Base-by-base conservation (phyloP, 2,888 invertebrate genomes). In the Chymomyza procnemis region DNA sequence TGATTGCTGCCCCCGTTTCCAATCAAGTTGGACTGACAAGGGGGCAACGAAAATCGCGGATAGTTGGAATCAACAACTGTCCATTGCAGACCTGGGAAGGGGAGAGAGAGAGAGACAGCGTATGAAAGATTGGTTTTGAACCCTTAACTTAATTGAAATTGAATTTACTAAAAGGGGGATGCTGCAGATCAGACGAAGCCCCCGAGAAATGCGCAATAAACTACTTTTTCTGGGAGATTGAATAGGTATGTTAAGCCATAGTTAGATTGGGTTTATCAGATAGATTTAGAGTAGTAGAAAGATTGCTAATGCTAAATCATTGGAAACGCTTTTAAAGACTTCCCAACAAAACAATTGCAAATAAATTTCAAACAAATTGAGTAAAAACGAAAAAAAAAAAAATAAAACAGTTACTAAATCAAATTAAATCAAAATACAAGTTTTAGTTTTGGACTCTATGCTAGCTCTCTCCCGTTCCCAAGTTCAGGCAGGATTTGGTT, bases 81-180 rank as follows among this genome's bases (percentile, higher is more conserved):
- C 96, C 96, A 96, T 92, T 95, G 95, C 92, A 95, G 94, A 93
- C 95, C 95, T 95, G 94, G 93, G 94, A 93, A 92, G 92, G 93
- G 93, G 91, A 91, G 90, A 89, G 90, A 89, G 89, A 82, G 84
- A 80, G 78, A 77, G 79, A 85, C 83, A 86, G 84, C 87, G 88
- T 85, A 81, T 79, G 84, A 81, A 88, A 89, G 85, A 84, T 80
- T 82, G 74, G 84, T 86, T 82, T 86, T 69, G 34, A 41, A 41
- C 34, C 34, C 34, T 41, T 41, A 41, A 41, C 34, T 41, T 19
- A 75, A 68, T 79, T 73, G 69, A 77, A 75, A 69, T 72, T 74
- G 70, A 71, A 77, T 78, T 82, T 74, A 76, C 73, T 80, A 65
- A 50, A 56, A 47, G 64, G 75, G 64, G 70, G 34, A 41, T 41